These are phyloP conservation scores for Stichopus chloronotus DNA, from an alignment of 35 echinoderm and acorn worm genomes.

Conservation along the genomic window DNA sequence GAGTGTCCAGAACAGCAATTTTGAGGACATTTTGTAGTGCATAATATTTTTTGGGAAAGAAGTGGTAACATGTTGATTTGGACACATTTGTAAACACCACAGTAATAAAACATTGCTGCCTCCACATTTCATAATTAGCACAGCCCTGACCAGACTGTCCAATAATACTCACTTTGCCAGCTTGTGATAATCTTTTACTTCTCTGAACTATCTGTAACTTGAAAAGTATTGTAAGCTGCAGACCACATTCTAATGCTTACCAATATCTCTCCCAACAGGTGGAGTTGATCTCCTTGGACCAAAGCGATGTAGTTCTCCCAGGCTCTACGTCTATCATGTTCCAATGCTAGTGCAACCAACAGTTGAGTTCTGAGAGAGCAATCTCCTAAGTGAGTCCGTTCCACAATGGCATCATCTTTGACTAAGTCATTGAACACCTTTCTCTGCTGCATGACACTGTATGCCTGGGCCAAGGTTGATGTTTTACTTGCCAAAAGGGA, in stretches of 20 bases:
- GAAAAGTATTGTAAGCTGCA: too few species aligned
- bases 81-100: too few species aligned
- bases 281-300: conserved; percentile 57
- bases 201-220: too few species aligned
- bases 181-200: too few species aligned
- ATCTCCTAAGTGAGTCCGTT: conserved; percentile 20
- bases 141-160: too few species aligned
- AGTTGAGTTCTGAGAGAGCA: conserved; percentile 63
- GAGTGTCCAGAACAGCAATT: too few species aligned
- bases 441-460: neutral
- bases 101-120: too few species aligned
- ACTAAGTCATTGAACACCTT: conserved; percentile 14
- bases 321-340: conserved; percentile 63
- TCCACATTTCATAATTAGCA: too few species aligned
- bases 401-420: neutral
- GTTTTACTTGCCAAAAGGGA: conserved; percentile 11
- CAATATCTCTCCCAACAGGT: conserved; percentile 77
- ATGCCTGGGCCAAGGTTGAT: neutral
- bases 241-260: conserved; percentile 52
- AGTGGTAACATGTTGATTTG: too few species aligned
- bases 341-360: conserved; percentile 52
- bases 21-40: too few species aligned
- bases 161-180: too few species aligned
- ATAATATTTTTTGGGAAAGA: too few species aligned
- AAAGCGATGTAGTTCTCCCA: conserved; percentile 73